A percentile compares a stretch with the other conserved stretches of the same genome.
These are phyloP conservation scores for Incurvaria masculella DNA, from an alignment of 2,888 invertebrate species.

Conservation along the genomic window DNA sequence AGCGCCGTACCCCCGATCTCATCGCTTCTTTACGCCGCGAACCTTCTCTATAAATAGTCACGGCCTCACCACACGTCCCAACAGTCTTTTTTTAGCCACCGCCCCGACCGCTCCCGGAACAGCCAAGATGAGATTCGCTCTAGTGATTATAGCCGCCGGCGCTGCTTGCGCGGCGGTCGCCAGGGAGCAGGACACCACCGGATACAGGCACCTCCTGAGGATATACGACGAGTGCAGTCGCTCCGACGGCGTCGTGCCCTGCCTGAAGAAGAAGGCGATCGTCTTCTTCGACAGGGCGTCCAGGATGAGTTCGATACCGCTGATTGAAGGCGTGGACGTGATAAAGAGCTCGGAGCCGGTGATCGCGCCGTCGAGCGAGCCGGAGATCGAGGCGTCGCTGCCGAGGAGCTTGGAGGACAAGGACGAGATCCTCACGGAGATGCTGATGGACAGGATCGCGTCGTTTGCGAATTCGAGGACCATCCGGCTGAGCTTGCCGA, in stretches of 20 bases:
- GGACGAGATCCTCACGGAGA: slow-evolving; percentile 63
- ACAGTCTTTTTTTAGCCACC: slow-evolving; percentile 54
- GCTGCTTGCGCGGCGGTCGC: slow-evolving; percentile 24
- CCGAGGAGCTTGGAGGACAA: slow-evolving; percentile 65
- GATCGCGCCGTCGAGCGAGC: slow-evolving; percentile 55
- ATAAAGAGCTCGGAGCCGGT: slow-evolving; percentile 52
- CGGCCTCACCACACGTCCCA: slow-evolving; percentile 25
- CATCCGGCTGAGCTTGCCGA: slow-evolving; percentile 73
- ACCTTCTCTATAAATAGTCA: slow-evolving; percentile 46
- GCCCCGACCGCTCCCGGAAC: slow-evolving; percentile 28
- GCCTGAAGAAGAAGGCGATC: slow-evolving; percentile 79
- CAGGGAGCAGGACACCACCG: slow-evolving; percentile 43
- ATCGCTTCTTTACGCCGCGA: slow-evolving; percentile 26
- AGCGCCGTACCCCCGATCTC: slow-evolving; percentile 28
- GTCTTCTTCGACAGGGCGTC: slow-evolving; percentile 74
- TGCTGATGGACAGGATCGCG: slow-evolving; percentile 69
- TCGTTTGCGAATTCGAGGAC: slow-evolving; percentile 72
- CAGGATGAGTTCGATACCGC: slow-evolving; percentile 62
- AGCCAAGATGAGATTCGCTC: slow-evolving; percentile 31
- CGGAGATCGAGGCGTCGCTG: slow-evolving; percentile 65
- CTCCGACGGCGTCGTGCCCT: slow-evolving; percentile 66
- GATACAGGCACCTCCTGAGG: slow-evolving; percentile 63
- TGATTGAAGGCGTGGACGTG: slow-evolving; percentile 64
- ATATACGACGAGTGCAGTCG: slow-evolving; percentile 77
- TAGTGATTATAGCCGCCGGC: slow-evolving; percentile 27